Conservation (phyloP, 2,113 vertebrate species). For the Elephas maximus region DNA sequence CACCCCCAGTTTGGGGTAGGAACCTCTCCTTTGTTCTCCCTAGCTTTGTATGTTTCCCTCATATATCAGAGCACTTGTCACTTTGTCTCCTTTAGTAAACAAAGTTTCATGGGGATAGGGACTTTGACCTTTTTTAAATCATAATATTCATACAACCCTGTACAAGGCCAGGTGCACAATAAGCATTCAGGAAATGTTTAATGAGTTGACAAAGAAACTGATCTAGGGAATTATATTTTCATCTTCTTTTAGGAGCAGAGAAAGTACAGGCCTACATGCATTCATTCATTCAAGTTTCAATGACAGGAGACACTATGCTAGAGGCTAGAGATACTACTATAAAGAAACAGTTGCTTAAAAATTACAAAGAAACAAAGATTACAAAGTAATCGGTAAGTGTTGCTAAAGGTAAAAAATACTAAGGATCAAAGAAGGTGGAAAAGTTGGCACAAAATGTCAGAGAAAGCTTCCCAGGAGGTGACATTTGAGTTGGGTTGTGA, state of each 20-base stretch:
- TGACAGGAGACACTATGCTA: neutral
- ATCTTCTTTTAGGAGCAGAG: constrained; percentile 17
- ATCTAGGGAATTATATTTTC: constrained; percentile 15
- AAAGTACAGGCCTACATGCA: neutral
- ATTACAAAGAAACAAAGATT: neutral
- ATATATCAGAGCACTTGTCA: neutral
- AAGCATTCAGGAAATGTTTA: constrained; percentile 24
- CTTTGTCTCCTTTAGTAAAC: neutral
- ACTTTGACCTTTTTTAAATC: neutral
- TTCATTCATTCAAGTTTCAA: constrained; percentile 17
- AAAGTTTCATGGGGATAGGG: neutral
- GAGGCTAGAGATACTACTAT: neutral
- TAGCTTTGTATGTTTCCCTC: neutral
- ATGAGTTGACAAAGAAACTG: neutral
- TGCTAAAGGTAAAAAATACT: constrained; percentile 42
- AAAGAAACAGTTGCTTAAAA: neutral
- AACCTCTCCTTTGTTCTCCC: neutral
- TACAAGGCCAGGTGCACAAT: neutral
- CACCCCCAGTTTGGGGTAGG: neutral
- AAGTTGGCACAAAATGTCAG: neutral
- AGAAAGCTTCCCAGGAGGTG: neutral
- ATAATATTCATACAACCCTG: constrained; percentile 19
- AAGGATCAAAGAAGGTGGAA: neutral
- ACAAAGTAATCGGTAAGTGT: neutral
- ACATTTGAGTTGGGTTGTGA: neutral